Evolutionary conservation across 1,140 invertebrate species (phyloP).

Genomic region (Cyclargus thomasi): DNA sequence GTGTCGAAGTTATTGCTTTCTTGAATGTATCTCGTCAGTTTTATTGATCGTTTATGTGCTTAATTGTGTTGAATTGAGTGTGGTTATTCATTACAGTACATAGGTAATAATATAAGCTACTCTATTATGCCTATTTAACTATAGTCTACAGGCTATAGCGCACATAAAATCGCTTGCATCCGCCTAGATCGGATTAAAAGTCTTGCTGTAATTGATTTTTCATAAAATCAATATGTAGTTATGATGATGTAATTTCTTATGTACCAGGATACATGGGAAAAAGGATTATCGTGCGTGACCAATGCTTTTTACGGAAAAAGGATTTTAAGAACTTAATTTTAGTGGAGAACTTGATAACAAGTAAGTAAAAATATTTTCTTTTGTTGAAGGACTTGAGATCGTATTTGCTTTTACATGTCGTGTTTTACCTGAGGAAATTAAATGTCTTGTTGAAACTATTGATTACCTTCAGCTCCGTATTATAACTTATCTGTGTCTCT

Average conservation of each 20-base stretch:
- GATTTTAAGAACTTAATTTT: neutral
- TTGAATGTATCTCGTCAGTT: neutral
- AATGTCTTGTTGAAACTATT: too few species aligned
- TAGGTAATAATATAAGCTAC: neutral
- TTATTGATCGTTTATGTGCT: constrained; percentile 3
- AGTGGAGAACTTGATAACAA: neutral
- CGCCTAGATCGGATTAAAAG: neutral
- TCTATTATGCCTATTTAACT: neutral
- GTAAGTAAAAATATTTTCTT: neutral
- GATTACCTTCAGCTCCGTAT: too few species aligned
- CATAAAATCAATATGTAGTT: constrained; percentile 11
- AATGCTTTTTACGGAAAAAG: neutral
- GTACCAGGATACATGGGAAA: neutral
- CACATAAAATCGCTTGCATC: constrained; percentile 7
- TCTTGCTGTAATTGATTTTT: constrained; percentile 3
- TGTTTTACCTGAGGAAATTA: too few species aligned
- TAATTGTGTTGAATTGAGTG: neutral
- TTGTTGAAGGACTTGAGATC: neutral
- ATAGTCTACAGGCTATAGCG: neutral
- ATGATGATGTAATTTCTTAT: constrained; percentile 6
- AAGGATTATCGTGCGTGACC: neutral
- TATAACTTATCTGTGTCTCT: too few species aligned
- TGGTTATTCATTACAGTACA: neutral
- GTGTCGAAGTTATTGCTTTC: neutral
- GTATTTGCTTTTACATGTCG: too few species aligned